Base-by-base conservation (phyloP, 2,113 vertebrate species). In the Nothobranchius kuhntae region DNA sequence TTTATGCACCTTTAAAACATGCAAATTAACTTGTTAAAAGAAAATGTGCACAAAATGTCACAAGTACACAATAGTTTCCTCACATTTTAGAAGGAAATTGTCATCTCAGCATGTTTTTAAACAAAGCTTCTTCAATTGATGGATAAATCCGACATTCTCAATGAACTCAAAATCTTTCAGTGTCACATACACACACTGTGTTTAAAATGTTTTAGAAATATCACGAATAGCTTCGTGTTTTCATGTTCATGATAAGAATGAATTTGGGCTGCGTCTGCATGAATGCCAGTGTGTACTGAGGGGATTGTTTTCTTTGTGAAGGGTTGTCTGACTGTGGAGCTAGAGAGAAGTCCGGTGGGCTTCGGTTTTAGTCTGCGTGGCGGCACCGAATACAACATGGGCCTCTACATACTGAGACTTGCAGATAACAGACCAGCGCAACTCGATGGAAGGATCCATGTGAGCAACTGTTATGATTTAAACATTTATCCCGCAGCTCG, bases 361-460 rank as follows among this genome's bases (percentile, higher is more conserved):
- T 99, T 99, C 59, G 97, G 97, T 13, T 99, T 99, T 77, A 99
- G 97, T 82, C 94, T 99, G 12, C 94, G 97, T 7, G 97, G 97
- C 10, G 97, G 97, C 0, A 98, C 98, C 60, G 97, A 99, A 57
- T 99, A 99, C 90, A 98, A 96, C 90, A 99, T 98, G 97, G 97
- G 96, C 6, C 91, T 99, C 1, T 99, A 97, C 91, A 98, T 99
- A 81, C 94, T 99, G 21, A 94, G 97, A 0, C 93, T 99, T 1
- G 97, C 97, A 0, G 97, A 99, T 75, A 97, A 98, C 0, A 97
- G 97, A 92, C 51, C 96, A 86, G 17, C 95, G n/a, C 91, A 95
- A 69, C 94, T 94, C 58, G 96, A 99, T 0, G 94, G 97, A 54
- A 90, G 97, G 61, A 95, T 99, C 56, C 96, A 96, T 0, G 97